Percentiles rank a stretch among this genome's conserved stretches.
Evolutionary conservation across 1,140 invertebrate species (phyloP).

Genomic region (Bombus difficillimus): DNA sequence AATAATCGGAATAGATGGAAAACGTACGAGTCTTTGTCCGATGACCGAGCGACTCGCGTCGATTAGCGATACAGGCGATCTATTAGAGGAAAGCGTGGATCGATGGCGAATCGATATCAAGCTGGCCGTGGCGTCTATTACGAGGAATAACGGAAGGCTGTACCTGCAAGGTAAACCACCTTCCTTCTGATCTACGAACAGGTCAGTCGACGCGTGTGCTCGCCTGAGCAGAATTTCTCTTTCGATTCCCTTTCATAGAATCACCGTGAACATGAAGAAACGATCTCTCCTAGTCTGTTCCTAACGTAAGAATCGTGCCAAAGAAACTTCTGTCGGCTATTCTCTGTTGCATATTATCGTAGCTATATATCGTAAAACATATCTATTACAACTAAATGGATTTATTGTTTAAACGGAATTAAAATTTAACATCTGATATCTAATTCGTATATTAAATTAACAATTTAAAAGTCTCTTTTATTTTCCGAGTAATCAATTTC

Average conservation of each 20-base stretch:
- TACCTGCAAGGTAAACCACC: constrained; percentile 70
- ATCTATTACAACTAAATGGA: background rate
- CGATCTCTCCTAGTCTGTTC: background rate
- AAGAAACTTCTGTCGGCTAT: background rate
- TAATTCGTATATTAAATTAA: too few relatives aligned
- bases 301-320: background rate
- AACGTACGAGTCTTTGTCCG: background rate
- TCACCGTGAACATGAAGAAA: background rate
- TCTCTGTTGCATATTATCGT: background rate
- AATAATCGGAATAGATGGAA: background rate
- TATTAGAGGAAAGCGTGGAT: constrained; percentile 22
- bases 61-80: background rate
- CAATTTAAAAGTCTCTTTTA: background rate
- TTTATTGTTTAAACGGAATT: too few relatives aligned
- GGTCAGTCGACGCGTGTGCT: constrained; percentile 6
- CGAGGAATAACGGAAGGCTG: constrained; percentile 71
- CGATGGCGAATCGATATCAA: constrained; percentile 39
- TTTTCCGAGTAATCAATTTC: background rate
- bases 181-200: constrained; percentile 50
- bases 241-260: constrained; percentile 37
- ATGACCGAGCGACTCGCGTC: background rate
- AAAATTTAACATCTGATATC: too few relatives aligned
- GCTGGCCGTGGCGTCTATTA: constrained; percentile 35
- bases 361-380: too few relatives aligned
- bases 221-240: constrained; percentile 58